Conservation (phyloP, 2,113 vertebrate species). For the Pampusana beccarii region DNA sequence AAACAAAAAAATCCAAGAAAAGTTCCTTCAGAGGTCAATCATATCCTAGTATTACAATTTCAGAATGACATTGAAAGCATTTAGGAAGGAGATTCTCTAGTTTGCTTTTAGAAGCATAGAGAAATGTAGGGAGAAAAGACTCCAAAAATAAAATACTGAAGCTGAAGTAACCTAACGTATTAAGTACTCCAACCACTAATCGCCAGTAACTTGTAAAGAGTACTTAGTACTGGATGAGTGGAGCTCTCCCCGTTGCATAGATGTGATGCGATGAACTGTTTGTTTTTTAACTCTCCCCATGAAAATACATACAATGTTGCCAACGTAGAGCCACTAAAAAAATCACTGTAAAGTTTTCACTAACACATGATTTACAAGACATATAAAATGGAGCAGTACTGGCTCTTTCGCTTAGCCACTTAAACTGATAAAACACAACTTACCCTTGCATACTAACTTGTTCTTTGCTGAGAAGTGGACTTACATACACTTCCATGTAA, state of each 20-base stretch:
- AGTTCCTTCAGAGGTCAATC: not conserved
- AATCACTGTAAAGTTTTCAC: not conserved
- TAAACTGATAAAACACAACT: not conserved
- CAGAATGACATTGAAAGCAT: not conserved
- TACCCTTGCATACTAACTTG: not conserved
- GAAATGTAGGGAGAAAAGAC: not conserved
- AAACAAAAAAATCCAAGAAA: not conserved
- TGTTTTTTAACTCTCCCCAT: not conserved
- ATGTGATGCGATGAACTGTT: not conserved
- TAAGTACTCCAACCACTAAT: not conserved
- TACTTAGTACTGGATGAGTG: not conserved
- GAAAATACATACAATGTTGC: not conserved
- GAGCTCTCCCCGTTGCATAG: not conserved
- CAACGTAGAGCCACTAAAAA: not conserved
- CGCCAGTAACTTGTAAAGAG: not conserved
- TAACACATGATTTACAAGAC: not conserved
- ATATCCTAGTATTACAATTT: not conserved
- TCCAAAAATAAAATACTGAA: not conserved
- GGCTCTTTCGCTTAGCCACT: not conserved
- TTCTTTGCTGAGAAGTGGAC: not conserved
- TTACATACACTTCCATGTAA: not conserved
- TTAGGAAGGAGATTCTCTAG: not conserved
- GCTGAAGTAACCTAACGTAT: not conserved
- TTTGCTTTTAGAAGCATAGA: not conserved
- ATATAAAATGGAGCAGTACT: not conserved